These are phyloP conservation scores for Luehdorfia chinensis DNA, from an alignment of 1,140 invertebrate genomes.

Conservation along the genomic window DNA sequence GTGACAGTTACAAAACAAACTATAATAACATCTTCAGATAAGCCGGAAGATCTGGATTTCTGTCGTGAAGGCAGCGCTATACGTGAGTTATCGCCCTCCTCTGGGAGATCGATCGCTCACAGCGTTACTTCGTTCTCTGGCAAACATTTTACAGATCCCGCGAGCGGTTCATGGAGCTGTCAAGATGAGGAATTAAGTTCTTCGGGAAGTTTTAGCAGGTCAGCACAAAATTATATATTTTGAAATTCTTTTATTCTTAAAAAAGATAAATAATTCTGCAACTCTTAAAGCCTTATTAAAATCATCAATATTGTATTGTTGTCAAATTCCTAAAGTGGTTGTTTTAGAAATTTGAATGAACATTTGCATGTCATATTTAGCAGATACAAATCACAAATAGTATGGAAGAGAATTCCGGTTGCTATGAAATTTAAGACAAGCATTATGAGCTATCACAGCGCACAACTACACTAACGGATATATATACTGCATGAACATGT, in stretches of 20 bases:
- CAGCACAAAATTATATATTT: slow-evolving; percentile 18
- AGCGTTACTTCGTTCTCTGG: slow-evolving; percentile 64
- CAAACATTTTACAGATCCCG: slow-evolving; percentile 77
- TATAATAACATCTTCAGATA: slow-evolving; percentile 53
- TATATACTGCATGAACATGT: no score
- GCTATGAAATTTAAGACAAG: no score
- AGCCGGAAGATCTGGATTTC: slow-evolving; percentile 65
- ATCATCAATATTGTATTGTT: no score
- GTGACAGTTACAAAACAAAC: slow-evolving; percentile 57
- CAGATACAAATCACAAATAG: no score
- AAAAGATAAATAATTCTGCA: no score
- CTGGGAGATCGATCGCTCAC: slow-evolving; percentile 70
- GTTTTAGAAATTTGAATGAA: no score
- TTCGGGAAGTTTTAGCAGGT: slow-evolving; percentile 75
- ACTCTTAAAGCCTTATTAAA: neutral
- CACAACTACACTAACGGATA: no score
- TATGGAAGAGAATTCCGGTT: no score
- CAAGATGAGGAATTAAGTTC: slow-evolving; percentile 75
- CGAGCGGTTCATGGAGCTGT: slow-evolving; percentile 75
- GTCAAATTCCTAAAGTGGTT: no score
- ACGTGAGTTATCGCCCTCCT: slow-evolving; percentile 74
- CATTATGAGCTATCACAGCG: no score
- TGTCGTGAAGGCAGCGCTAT: slow-evolving; percentile 57
- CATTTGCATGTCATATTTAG: no score
- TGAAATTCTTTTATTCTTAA: no score